Base-by-base conservation (phyloP, 1,140 invertebrate genomes). In the Cyclargus thomasi region DNA sequence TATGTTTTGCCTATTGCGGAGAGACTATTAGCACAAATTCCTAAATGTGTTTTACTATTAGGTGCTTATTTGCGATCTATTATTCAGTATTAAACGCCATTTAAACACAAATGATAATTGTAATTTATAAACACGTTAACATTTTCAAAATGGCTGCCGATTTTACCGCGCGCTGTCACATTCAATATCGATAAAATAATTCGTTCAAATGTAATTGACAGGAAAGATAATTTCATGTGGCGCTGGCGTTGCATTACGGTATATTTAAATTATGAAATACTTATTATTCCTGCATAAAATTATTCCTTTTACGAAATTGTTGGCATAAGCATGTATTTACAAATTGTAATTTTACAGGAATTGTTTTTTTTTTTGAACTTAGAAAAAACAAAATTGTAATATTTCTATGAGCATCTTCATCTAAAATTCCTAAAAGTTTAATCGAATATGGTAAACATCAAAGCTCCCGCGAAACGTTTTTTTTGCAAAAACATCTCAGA, bases 121-220 rank as follows among this genome's bases (percentile, higher is more conserved):
- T 59, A 59, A 59, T 59, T 59, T 47, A 59, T 20, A 59, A 18
- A 59, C 18, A 21, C 21, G 17, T 59, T 21, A 59, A 59, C 20
- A 59, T 59, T 59, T 59, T 7, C 18, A 59, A 59, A 59, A 22
- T 59, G 18, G 55, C 55, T 2, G 55, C 17, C 55, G 55, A 59
- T 59, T 59, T 59, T 59, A 20, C 20, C 55, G 20, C 55, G 55
- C 55, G 55, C 55, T 59, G 55, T 59, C 55, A 18, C 55, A 22
- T 20, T 59, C 18, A 21, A 59, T 59, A 18, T 59, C 55, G 55
- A 59, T 59, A 59, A 59, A 59, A 59, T 59, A 59, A 59, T 59
- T 59, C 55, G 55, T 20, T 11, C 18, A 20, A 18, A 59, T 20
- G 55, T 20, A 59, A 59, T 59, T 59, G 55, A 59, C 55, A 21